Conservation (phyloP, 1,140 invertebrate genomes). For the Drosophila sulfurigaster region DNA sequence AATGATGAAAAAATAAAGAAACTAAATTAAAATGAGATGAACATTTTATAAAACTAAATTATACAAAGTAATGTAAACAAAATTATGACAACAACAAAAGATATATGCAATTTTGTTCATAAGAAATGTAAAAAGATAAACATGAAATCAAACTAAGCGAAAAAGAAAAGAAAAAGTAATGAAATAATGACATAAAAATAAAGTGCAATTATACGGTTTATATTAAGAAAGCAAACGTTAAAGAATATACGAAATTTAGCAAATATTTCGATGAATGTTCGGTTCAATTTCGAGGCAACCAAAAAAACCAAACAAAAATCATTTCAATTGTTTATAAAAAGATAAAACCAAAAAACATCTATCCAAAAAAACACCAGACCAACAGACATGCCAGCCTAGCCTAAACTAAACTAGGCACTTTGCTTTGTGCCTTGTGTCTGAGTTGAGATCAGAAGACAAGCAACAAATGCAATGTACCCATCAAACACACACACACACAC, state of each 20-base stretch:
- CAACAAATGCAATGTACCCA: conserved; percentile 4
- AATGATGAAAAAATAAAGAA: conserved; percentile 56
- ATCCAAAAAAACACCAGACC: conserved; percentile 30
- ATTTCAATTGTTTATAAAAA: conserved; percentile 30
- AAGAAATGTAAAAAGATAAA: conserved; percentile 62
- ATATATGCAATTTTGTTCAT: conserved; percentile 57
- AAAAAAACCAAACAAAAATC: conserved; percentile 25
- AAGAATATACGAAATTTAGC: conserved; percentile 52
- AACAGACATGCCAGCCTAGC: conserved; percentile 30
- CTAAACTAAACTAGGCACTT: conserved; percentile 6
- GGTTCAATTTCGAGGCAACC: conserved; percentile 56
- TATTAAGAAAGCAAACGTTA: conserved; percentile 74
- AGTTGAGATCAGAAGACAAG: conserved; percentile 9
- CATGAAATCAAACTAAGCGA: conserved; percentile 41
- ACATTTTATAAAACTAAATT: conserved; percentile 26
- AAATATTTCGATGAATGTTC: conserved; percentile 69
- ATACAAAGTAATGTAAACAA: conserved; percentile 22
- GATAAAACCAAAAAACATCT: conserved; percentile 1
- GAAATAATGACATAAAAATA: conserved; percentile 70
- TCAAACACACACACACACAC: conserved; percentile 5
- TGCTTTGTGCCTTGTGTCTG: conserved; percentile 24
- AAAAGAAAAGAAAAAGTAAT: conserved; percentile 46
- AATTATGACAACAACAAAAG: conserved; percentile 42
- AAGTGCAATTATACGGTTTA: conserved; percentile 83
- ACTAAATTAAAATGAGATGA: conserved; percentile 31